phyloP scores from a whole-genome alignment of 2,797 vertebrate genomes.

The Arrhamphus sclerolepis region DNA sequence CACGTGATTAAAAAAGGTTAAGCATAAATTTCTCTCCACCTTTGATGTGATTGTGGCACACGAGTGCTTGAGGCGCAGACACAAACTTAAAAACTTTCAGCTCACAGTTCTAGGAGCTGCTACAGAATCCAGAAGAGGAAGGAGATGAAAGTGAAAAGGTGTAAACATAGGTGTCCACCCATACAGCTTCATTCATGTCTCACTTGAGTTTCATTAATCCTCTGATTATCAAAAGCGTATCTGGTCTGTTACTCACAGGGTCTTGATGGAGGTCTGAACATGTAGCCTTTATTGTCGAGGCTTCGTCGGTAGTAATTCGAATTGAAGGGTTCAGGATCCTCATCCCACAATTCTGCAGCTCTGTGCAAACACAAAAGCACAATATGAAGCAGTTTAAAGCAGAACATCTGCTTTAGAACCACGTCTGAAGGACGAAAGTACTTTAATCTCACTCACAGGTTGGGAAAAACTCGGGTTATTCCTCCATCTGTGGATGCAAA shows the following conservation, averaged over 20 bases:
- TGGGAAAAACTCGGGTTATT: conserved; percentile 94
- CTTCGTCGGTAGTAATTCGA: conserved; percentile 95
- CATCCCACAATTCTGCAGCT: conserved; percentile 94
- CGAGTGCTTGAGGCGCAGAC: too few relatives aligned
- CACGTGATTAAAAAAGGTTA: background rate
- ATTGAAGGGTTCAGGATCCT: conserved; percentile 93
- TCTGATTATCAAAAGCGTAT: background rate
- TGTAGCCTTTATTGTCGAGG: conserved; percentile 94
- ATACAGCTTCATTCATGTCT: background rate
- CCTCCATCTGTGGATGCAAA: conserved; percentile 95
- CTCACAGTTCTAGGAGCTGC: too few relatives aligned
- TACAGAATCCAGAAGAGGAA: too few relatives aligned
- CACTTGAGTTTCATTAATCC: too few relatives aligned
- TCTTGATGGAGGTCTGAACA: conserved; percentile 90
- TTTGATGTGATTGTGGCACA: too few relatives aligned
- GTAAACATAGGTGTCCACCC: too few relatives aligned
- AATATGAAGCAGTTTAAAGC: background rate
- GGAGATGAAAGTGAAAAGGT: too few relatives aligned
- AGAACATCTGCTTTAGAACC: background rate
- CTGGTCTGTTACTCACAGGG: conserved; percentile 80
- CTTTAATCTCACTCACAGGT: conserved; percentile 85
- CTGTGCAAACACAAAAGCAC: conserved; percentile 70
- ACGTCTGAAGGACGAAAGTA: background rate
- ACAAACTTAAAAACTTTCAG: too few relatives aligned
- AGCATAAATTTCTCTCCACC: too few relatives aligned